Evolutionary conservation across 2,888 invertebrate genomes (phyloP).

Genomic region (Crepidodera aurea): DNA sequence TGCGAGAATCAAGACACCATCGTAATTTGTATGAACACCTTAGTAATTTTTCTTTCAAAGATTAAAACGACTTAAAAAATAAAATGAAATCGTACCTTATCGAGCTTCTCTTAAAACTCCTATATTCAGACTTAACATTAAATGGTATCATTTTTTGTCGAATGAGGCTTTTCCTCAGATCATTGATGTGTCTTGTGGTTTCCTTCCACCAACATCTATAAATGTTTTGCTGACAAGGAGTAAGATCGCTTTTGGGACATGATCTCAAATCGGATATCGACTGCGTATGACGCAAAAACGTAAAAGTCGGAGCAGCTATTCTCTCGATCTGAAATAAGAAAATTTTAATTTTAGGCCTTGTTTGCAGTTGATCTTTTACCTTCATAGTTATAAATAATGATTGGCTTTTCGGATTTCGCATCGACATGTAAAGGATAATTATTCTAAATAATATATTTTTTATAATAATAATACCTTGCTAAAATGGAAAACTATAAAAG

Average conservation of each 20-base stretch:
- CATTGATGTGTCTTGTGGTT: slow-evolving; percentile 56
- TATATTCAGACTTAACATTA: neutral
- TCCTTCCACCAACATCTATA: slow-evolving; percentile 59
- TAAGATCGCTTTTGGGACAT: slow-evolving; percentile 43
- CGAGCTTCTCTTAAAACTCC: slow-evolving; percentile 34
- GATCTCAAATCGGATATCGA: slow-evolving; percentile 42
- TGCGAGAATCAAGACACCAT: too few relatives aligned
- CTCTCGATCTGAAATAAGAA: slow-evolving; percentile 65
- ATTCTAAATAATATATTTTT: too few relatives aligned
- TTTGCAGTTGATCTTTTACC: neutral
- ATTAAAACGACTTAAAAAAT: too few relatives aligned
- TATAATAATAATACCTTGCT: too few relatives aligned
- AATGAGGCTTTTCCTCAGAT: slow-evolving; percentile 52
- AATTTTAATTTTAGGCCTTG: slow-evolving; percentile 13
- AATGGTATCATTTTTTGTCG: slow-evolving; percentile 54
- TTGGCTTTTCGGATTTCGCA: too few relatives aligned
- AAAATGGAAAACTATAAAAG: too few relatives aligned
- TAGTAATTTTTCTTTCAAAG: too few relatives aligned
- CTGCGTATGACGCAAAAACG: slow-evolving; percentile 66
- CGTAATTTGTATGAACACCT: too few relatives aligned
- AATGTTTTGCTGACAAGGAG: slow-evolving; percentile 43
- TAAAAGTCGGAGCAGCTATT: slow-evolving; percentile 72
- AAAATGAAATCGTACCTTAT: slow-evolving; percentile 9
- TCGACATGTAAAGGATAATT: too few relatives aligned
- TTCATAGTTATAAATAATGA: neutral